phyloP scores from a whole-genome alignment of 2,888 invertebrate species.

The Conus canariensis region DNA sequence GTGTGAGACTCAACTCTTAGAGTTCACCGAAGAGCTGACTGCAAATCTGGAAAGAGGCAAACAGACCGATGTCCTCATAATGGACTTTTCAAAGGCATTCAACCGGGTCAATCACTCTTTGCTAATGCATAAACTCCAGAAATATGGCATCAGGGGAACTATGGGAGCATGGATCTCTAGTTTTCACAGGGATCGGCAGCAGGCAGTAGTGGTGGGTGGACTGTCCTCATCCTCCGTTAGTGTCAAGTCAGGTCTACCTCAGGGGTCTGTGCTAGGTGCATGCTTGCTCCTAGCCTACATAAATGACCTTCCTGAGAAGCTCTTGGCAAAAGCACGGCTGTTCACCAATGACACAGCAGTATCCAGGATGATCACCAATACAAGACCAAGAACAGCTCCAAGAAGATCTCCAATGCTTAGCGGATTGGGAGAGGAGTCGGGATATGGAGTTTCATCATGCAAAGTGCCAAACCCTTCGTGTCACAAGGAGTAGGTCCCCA shows the following conservation, averaged over 20 bases:
- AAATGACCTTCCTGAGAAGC: neutral
- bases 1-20: constrained; percentile 17
- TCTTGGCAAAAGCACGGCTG: neutral
- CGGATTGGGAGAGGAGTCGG: no score
- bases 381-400: constrained; percentile 21
- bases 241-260: constrained; percentile 27
- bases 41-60: neutral
- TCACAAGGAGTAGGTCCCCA: no score
- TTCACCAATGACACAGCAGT: constrained; percentile 22
- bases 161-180: constrained; percentile 8
- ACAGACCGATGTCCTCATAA: constrained; percentile 19
- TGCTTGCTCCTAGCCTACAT: neutral
- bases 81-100: constrained; percentile 31
- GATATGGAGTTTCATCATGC: no score
- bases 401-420: neutral
- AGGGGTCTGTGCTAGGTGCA: constrained; percentile 21
- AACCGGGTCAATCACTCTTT: constrained; percentile 24
- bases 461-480: no score
- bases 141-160: neutral
- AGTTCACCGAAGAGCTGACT: constrained; percentile 13
- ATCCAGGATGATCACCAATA: neutral
- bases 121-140: constrained; percentile 24
- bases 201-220: constrained; percentile 21
- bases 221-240: neutral
- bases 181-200: neutral